These are phyloP conservation scores for Mirza zaza DNA, from an alignment of 2,113 vertebrate genomes.

Conservation along the genomic window DNA sequence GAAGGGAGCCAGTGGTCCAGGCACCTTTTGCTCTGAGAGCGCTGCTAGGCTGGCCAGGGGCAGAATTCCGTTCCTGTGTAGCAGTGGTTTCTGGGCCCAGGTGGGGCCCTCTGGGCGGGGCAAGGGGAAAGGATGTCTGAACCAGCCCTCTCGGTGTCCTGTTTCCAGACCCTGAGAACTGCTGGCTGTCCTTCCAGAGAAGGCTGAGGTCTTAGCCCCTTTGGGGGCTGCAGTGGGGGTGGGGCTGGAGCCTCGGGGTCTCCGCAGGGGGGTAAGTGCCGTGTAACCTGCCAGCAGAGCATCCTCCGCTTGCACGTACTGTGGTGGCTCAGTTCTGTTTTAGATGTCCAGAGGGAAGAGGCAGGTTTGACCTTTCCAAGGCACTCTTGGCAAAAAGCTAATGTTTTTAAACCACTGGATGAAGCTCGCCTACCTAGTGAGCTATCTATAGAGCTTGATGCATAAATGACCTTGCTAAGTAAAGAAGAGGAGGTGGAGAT, in stretches of 20 bases:
- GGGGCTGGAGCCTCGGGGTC: background rate
- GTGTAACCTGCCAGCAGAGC: background rate
- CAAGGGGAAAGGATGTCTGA: background rate
- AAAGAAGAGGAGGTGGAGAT: background rate
- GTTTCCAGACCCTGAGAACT: background rate
- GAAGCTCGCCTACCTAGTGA: background rate
- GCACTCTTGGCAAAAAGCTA: background rate
- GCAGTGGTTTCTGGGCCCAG: background rate
- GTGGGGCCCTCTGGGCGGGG: background rate
- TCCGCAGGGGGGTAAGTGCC: accelerated
- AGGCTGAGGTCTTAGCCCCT: accelerated
- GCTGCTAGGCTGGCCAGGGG: background rate
- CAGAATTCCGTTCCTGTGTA: background rate
- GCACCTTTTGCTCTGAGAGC: background rate
- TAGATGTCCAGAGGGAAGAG: background rate
- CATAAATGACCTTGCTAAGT: background rate
- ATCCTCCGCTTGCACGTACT: background rate
- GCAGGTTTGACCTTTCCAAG: background rate
- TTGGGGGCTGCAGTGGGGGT: background rate
- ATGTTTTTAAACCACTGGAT: background rate
- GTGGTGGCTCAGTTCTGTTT: background rate
- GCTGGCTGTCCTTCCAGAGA: background rate
- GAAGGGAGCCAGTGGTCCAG: background rate
- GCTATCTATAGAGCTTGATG: background rate
- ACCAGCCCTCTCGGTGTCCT: background rate